Evolutionary conservation across 2,888 invertebrate genomes (phyloP), one percentile per base, ranked within the genome.

Genomic region (Cordilura impudica): DNA sequence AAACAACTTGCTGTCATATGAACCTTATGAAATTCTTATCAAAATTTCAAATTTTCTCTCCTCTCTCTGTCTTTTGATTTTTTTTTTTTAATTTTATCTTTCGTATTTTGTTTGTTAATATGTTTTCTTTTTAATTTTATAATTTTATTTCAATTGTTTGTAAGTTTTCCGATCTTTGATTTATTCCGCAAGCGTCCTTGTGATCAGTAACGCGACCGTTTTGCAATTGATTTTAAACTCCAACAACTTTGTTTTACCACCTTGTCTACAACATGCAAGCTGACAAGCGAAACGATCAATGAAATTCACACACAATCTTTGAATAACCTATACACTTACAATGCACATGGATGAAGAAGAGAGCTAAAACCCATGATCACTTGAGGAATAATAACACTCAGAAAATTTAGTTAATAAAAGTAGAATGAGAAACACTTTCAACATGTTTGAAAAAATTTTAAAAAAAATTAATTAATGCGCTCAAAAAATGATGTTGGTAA

Each of bases 201-300:
- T 31, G 72, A 58, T 75, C 74, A 63, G 35, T 47, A 65, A 49
- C 58, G 72, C 78, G 65, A 63, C 35, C 53, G 47, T 58, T 47
- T 47, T 69, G 49, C 77, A 77, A 81, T 69, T 81, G 81, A 77
- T 73, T 70, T 70, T 8, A 45, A 78, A 56, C 65, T 63, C 35
- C 43, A 56, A 56, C 69, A 65, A 56, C 35, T 43, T 60, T 78
- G 43, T 51, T 73, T 49, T 45, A 63, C 67, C 60, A 77, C 77
- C 65, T 71, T 60, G 58, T 35, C 31, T 35, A 23, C 19, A 56
- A 56, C 29, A 19, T 18, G 19, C 51, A 21, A 23, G 51, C 51
- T 6, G 26, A 4, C 51, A 51, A 31, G 31, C 23, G 31, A 72
- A 47, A 18, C 16, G 69, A 78, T 78, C 53, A 78, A 60, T 70